Evolutionary conservation across 2,888 invertebrate genomes (phyloP), one percentile per base, ranked within the genome.

Genomic region (Callyntrura guangdongensis): DNA sequence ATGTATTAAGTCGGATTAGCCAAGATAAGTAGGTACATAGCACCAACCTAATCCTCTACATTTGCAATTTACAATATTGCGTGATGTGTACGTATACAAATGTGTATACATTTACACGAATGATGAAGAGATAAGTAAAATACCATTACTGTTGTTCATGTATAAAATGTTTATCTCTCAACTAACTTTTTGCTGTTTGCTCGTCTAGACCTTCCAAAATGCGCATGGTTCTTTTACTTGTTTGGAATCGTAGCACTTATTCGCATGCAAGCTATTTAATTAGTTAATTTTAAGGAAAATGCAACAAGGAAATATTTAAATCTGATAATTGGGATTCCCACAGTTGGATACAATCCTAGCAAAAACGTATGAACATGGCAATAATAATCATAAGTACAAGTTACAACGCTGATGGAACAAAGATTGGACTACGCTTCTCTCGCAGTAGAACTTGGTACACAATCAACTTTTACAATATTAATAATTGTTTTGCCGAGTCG

Each of bases 311-410:
- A 82, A 82, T 64, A 64, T 64, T 64, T 4, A 45, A 82, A 82
- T 82, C 47, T 82, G 45, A 82, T 82, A 64, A 64, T 64, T 64
- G 61, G 47, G 47, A 82, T 82, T 82, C 82, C 82, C 82, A 82
- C 82, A 64, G 22, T 82, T 82, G 56, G 79, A 59, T 27, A 20
- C 56, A 79, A 36, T 36, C 27, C 53, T 9, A 47, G 49, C 8
- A 77, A 77, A 20, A 17, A 77, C 20, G 77, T 53, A 53, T 22
- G 49, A 77, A 53, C 77, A 69, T 69, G 69, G 69, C 45, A 69
- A 69, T 69, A 69, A 45, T 69, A 36, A 45, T 77, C 72, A 47
- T 49, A 72, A 72, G 22, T 20, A 22, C 20, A 11, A 53, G n/a
- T 79, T 27, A 59, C 53, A 56, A 27, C 56, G 56, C 9, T 27